Percentiles rank a stretch among this genome's conserved stretches.
phyloP scores from a whole-genome alignment of 2,888 invertebrate genomes.

The Gymnosoma rotundatum region DNA sequence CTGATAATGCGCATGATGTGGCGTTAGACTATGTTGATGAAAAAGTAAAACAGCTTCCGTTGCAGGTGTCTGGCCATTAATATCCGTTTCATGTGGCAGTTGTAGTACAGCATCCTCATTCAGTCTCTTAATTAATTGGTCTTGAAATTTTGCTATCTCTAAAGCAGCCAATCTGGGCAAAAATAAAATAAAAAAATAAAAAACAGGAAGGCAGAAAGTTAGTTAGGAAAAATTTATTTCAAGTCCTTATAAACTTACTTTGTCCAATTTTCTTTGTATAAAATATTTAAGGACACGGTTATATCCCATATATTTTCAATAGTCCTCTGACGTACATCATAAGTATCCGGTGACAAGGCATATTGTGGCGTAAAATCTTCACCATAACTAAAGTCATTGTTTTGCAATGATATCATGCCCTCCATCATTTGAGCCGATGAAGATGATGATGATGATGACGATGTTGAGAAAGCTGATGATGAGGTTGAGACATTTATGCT shows the following conservation, averaged over 20 bases:
- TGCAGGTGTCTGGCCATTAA: conserved; percentile 79
- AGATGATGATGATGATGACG: conserved; percentile 22
- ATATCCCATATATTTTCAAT: conserved; percentile 96
- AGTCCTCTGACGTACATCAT: conserved; percentile 86
- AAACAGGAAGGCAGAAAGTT: not conserved
- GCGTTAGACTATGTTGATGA: conserved; percentile 80
- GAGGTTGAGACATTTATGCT: conserved; percentile 73
- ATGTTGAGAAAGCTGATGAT: conserved; percentile 4
- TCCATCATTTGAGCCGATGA: conserved; percentile 61
- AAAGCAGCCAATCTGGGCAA: conserved; percentile 81
- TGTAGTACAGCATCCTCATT: conserved; percentile 90
- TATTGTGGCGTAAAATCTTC: conserved; percentile 77
- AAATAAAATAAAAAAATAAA: not conserved
- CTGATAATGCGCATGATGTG: conserved; percentile 82
- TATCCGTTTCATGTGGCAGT: conserved; percentile 83
- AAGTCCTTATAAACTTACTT: conserved; percentile 84
- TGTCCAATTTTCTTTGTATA: conserved; percentile 95
- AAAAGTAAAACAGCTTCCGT: conserved; percentile 82
- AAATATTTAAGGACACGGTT: conserved; percentile 92
- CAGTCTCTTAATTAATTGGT: conserved; percentile 90
- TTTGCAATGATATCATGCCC: conserved; percentile 70
- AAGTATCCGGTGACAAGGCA: conserved; percentile 81
- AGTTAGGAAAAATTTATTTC: not conserved
- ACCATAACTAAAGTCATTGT: conserved; percentile 78
- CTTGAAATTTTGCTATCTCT: conserved; percentile 88